phyloP scores from a whole-genome alignment of 2,888 invertebrate genomes.

The Dione vanillae region DNA sequence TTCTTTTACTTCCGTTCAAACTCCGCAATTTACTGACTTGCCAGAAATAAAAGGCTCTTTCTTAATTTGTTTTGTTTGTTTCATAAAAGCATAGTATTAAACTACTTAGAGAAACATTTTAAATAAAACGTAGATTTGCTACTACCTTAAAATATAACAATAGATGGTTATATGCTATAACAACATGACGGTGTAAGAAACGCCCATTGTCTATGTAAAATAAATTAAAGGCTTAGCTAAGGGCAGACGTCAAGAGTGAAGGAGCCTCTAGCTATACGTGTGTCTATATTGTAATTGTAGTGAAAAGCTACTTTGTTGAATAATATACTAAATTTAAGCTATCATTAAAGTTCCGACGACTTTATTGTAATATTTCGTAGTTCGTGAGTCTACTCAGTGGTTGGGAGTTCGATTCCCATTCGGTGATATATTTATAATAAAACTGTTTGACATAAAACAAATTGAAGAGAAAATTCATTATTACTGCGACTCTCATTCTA shows the following conservation, averaged over 20 bases:
- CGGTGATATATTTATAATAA: no score
- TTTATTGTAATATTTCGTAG: not conserved
- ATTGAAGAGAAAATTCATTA: not conserved
- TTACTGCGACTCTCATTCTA: not conserved
- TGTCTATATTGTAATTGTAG: not conserved
- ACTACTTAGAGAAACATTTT: no score
- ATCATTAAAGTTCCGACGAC: no score
- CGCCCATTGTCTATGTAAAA: slow-evolving; percentile 1
- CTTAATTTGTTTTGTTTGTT: no score
- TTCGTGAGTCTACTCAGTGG: not conserved
- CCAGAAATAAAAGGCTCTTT: no score
- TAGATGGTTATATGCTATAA: not conserved
- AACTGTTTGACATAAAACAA: no score
- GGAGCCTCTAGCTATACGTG: not conserved
- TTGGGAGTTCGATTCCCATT: not conserved
- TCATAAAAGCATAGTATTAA: no score
- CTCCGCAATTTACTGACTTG: no score
- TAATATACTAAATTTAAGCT: not conserved
- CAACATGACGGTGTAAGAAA: slow-evolving; percentile 2
- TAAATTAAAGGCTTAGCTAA: slow-evolving; percentile 5
- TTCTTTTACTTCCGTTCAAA: no score
- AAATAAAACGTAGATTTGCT: no score
- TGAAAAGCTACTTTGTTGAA: not conserved
- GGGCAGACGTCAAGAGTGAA: not conserved
- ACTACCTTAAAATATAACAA: no score